Conservation (phyloP, 2,797 vertebrate genomes). For the Tachyglossus aculeatus region DNA sequence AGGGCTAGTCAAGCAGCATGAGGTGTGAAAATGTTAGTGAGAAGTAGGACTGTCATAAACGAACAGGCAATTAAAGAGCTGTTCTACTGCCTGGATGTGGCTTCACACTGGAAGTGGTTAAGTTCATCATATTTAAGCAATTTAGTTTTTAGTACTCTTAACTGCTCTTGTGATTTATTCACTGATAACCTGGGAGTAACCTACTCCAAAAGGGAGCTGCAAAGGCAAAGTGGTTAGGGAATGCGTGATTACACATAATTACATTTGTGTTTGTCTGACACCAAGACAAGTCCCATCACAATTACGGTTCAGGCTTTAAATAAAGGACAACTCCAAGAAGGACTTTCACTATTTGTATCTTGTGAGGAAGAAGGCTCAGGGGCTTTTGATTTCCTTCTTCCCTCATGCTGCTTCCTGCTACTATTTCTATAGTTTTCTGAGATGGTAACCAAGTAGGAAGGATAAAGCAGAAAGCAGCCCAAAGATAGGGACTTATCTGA, state of each 20-base stretch:
- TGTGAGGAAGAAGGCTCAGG: background rate
- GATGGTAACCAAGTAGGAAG: slow-evolving; percentile 24
- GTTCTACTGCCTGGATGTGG: background rate
- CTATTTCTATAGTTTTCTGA: slow-evolving; percentile 24
- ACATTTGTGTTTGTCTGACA: background rate
- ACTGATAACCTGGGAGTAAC: background rate
- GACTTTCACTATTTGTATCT: too few relatives aligned
- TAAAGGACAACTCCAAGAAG: background rate
- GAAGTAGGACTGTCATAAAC: background rate
- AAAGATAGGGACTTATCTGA: background rate
- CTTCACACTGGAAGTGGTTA: background rate
- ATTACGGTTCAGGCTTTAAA: too few relatives aligned
- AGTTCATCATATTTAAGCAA: background rate
- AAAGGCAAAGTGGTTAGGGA: background rate
- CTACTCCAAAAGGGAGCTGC: background rate
- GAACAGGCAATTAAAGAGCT: background rate
- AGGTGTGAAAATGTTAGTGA: background rate
- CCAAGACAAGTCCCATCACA: background rate
- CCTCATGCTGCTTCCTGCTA: slow-evolving; percentile 7
- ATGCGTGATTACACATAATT: background rate
- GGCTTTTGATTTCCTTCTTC: background rate
- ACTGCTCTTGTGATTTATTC: background rate
- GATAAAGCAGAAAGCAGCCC: slow-evolving; percentile 9
- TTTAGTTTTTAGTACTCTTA: background rate
- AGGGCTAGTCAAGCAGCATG: background rate